Evolutionary conservation across 2,888 invertebrate species (phyloP).

Genomic region (Patella pellucida): DNA sequence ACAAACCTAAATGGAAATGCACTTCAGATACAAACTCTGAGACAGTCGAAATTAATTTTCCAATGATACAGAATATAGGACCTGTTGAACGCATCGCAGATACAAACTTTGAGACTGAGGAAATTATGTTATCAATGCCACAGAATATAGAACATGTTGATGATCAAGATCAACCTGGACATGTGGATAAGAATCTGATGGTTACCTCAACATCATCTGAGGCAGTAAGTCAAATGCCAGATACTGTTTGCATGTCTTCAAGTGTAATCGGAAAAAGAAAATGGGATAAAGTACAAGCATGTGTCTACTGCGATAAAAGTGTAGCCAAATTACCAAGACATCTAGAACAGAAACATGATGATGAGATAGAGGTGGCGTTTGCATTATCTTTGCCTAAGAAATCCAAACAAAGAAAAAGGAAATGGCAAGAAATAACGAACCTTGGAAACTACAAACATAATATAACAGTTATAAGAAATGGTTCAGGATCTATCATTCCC

Average conservation of each 20-base stretch:
- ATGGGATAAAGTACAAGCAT: constrained; percentile 9
- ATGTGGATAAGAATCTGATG: constrained; percentile 1
- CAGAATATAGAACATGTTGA: background rate
- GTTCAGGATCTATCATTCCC: background rate
- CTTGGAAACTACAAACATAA: constrained; percentile 8
- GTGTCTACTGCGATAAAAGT: constrained; percentile 4
- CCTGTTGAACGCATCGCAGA: background rate
- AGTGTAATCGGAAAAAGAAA: background rate
- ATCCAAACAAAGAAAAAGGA: constrained; percentile 3
- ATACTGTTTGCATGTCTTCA: background rate
- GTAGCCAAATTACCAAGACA: constrained; percentile 11
- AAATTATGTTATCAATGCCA: constrained; percentile 6
- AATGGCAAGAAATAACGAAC: constrained; percentile 6
- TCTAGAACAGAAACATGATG: constrained; percentile 4
- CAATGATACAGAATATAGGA: background rate
- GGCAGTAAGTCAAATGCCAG: background rate
- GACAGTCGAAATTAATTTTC: background rate
- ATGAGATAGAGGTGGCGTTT: constrained; percentile 8
- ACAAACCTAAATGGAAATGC: constrained; percentile 3
- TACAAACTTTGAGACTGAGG: constrained; percentile 6
- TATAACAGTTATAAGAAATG: constrained; percentile 2
- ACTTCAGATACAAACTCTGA: constrained; percentile 5
- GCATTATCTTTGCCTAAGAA: constrained; percentile 8
- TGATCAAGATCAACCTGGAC: background rate
- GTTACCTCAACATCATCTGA: constrained; percentile 6